These are phyloP conservation scores for Ceratosolen solmsi DNA, from an alignment of 1,140 invertebrate genomes.

Conservation along the genomic window DNA sequence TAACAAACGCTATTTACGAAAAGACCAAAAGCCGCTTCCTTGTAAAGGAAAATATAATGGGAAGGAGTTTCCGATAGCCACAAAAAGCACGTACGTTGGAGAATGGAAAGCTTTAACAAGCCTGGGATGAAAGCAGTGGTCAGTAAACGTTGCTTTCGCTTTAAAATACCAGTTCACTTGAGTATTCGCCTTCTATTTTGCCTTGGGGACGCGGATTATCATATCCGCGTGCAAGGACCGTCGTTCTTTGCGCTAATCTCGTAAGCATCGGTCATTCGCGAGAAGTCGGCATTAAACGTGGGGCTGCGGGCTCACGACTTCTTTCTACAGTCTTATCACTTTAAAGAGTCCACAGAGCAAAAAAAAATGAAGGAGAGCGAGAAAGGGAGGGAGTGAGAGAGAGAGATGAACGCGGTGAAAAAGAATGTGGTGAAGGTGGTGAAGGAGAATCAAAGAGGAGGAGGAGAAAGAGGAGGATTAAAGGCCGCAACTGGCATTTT, in stretches of 20 bases:
- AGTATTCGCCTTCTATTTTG: not conserved
- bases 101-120: not conserved
- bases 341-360: not conserved
- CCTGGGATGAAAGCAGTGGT: not conserved
- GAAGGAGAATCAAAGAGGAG: not conserved
- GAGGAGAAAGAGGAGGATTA: constrained; percentile 51
- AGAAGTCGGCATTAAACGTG: not conserved
- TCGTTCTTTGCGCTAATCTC: not conserved
- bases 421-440: constrained; percentile 10
- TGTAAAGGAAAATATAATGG: too few relatives aligned
- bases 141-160: not conserved
- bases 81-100: not conserved
- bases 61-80: not conserved
- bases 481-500: constrained; percentile 33
- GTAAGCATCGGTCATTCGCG: constrained; percentile 18
- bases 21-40: too few relatives aligned
- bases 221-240: not conserved
- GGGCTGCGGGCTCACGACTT: not conserved
- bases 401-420: not conserved
- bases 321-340: constrained; percentile 8
- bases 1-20: too few relatives aligned
- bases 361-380: too few relatives aligned
- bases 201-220: not conserved
- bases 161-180: not conserved
- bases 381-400: not conserved